Percentiles rank a stretch among this genome's conserved stretches.
phyloP scores from a whole-genome alignment of 2,113 vertebrate genomes.

The Calidris pugnax region DNA sequence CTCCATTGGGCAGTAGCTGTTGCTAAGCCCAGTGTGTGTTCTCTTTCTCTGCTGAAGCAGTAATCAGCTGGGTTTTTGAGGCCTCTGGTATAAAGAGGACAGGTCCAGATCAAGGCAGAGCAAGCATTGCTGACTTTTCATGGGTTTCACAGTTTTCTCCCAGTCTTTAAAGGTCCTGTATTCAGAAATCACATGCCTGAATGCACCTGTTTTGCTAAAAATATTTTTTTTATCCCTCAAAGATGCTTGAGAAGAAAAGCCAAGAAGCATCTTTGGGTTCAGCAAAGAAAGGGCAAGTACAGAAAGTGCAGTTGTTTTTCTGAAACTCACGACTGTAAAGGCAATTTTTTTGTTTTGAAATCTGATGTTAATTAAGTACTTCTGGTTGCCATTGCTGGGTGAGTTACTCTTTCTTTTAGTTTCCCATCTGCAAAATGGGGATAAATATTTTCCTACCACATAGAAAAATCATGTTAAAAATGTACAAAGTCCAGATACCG shows the following conservation, averaged over 20 bases:
- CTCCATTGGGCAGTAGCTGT: background rate
- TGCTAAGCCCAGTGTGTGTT: background rate
- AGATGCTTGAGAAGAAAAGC: background rate
- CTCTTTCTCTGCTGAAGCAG: background rate
- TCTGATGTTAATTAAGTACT: background rate
- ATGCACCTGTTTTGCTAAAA: background rate
- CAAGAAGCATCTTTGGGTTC: background rate
- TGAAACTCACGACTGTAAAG: background rate
- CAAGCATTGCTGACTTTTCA: background rate
- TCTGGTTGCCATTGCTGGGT: background rate
- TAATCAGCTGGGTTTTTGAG: background rate
- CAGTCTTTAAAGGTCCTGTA: background rate
- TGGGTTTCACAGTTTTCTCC: background rate
- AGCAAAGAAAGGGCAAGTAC: background rate
- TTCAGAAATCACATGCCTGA: background rate
- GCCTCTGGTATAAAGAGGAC: background rate
- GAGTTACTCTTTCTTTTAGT: background rate
- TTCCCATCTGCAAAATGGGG: background rate
- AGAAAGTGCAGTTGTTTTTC: background rate
- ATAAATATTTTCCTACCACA: slow-evolving; percentile 1
- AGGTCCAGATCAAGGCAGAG: background rate
- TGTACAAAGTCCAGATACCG: background rate
- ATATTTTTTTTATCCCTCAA: background rate
- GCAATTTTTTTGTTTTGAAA: background rate
- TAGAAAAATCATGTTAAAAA: background rate